Evolutionary conservation across 2,888 invertebrate genomes (phyloP).

Genomic region (Pristionchus japonicus): DNA sequence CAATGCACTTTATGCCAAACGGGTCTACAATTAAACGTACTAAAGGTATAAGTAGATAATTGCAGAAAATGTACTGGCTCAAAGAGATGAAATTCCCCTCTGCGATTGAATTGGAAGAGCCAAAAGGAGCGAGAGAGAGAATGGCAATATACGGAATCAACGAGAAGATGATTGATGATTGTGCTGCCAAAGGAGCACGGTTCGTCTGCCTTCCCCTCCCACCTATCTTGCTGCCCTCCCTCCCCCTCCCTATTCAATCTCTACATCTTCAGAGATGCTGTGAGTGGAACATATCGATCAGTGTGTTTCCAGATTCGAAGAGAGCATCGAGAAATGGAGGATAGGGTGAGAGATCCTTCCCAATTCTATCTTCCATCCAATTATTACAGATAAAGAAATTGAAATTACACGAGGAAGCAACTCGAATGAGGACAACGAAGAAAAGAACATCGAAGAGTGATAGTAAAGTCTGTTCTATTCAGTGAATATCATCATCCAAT

Average conservation of each 20-base stretch:
- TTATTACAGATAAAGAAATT: neutral
- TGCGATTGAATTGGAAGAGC: neutral
- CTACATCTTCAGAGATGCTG: conserved; percentile 9
- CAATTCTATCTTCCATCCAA: neutral
- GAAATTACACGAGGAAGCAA: conserved; percentile 11
- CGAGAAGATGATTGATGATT: neutral
- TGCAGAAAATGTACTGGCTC: conserved; percentile 39
- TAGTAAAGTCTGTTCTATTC: conserved; percentile 4
- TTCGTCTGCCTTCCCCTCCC: neutral
- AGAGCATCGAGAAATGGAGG: conserved; percentile 22
- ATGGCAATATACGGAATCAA: neutral
- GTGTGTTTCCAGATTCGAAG: conserved; percentile 16
- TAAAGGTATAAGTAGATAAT: neutral
- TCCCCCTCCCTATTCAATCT: too few relatives aligned
- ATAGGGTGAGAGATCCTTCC: neutral
- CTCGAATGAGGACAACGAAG: neutral
- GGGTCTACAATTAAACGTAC: too few relatives aligned
- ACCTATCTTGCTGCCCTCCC: too few relatives aligned
- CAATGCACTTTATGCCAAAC: too few relatives aligned
- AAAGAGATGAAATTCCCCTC: neutral
- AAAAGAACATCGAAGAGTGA: neutral
- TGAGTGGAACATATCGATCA: conserved; percentile 36
- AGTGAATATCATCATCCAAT: neutral
- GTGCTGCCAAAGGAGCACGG: neutral
- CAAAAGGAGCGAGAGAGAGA: neutral